Evolutionary conservation across 2,888 invertebrate genomes (phyloP), one percentile per base, ranked within the genome.

Genomic region (Adela reaumurella): DNA sequence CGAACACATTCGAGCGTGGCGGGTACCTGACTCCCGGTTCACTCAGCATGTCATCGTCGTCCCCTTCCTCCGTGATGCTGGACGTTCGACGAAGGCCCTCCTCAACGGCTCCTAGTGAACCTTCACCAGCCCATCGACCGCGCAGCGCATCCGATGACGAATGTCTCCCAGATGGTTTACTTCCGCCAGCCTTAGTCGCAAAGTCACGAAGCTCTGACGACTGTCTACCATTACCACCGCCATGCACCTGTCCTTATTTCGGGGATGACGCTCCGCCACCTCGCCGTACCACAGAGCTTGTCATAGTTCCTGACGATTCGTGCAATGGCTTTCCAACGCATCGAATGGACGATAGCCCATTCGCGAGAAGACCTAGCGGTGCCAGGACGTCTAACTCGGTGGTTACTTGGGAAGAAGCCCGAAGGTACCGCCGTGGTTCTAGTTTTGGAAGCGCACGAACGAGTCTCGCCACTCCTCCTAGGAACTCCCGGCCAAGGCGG

Each of bases 221-320:
- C 50, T 71, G 74, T 52, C 64, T 85, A 19, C 74, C 84, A 8
- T 62, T 90, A 41, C 89, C 90, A 3, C 88, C 89, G 1, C 89
- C 90, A 0, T 91, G 90, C 63, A 89, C 90, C 0, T 90, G 91
- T 59, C 90, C 90, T 0, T 91, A 91, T 58, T 90, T 92, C 59
- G 90, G 91, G 1, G 84, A 87, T 53, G 84, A 84, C 2, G 83
- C 85, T 17, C 65, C 81, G 54, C 76, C 83, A 50, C 78, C 82
- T 57, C 63, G 71, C 53, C 61, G 72, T 16, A 74, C 74, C 1
- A 80, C 80, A 1, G 74, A 76, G 60, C 72, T 74, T 0, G 79
- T 83, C 1, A 83, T 81, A 35, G 79, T 81, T 8, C 79, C 83
- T 24, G 77, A 77, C 44, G 83, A 82, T n/a, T 65, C 65, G 2